Conservation (phyloP, 2,888 invertebrate species). For the Morinoia aosen region DNA sequence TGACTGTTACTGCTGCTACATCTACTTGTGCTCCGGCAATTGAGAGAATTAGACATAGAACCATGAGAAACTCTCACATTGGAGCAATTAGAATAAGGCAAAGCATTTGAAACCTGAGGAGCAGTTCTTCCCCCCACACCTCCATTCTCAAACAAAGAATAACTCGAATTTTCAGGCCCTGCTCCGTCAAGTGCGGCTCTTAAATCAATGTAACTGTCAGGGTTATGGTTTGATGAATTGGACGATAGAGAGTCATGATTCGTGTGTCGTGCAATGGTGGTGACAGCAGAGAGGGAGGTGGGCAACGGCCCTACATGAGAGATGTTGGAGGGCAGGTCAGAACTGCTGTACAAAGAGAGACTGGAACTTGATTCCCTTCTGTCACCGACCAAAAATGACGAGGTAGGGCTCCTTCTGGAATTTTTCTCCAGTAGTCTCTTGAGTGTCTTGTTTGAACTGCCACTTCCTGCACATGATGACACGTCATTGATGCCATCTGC, state of each 20-base stretch:
- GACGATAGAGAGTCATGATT: background rate
- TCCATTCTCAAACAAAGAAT: slow-evolving; percentile 18
- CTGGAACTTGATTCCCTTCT: background rate
- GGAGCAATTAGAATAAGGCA: slow-evolving; percentile 35
- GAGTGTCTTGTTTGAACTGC: slow-evolving; percentile 25
- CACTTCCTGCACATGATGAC: background rate
- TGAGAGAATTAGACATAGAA: slow-evolving; percentile 7
- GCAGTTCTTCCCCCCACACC: background rate
- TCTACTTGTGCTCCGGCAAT: slow-evolving; percentile 10
- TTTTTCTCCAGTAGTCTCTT: slow-evolving; percentile 43
- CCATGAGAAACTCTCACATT: slow-evolving; percentile 32
- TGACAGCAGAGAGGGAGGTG: background rate
- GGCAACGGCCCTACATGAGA: background rate
- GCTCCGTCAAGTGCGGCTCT: slow-evolving; percentile 28
- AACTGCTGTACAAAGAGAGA: background rate
- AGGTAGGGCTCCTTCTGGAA: slow-evolving; percentile 8
- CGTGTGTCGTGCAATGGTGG: background rate
- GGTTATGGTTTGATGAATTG: slow-evolving; percentile 23
- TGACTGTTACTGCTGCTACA: slow-evolving; percentile 42
- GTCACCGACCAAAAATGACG: background rate
- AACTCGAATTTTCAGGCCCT: background rate
- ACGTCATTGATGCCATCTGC: background rate
- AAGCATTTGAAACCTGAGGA: background rate
- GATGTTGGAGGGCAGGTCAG: background rate
- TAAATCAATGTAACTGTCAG: slow-evolving; percentile 12